phyloP scores from a whole-genome alignment of 2,888 invertebrate species.

The Keiferia lycopersicella region DNA sequence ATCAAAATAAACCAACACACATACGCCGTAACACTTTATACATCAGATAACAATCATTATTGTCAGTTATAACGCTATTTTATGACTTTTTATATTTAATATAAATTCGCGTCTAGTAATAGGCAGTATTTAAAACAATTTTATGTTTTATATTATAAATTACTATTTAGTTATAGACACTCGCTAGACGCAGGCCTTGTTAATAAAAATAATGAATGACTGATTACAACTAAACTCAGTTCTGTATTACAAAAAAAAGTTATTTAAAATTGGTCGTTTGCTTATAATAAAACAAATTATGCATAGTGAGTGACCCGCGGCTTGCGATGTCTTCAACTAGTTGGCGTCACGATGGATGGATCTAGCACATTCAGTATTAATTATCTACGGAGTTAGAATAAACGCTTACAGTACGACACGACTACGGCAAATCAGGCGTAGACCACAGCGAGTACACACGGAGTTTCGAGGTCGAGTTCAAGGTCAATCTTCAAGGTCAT shows the following conservation, averaged over 20 bases:
- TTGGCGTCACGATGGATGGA: slow-evolving; percentile 67
- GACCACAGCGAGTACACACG: slow-evolving; percentile 36
- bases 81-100: slow-evolving; percentile 76
- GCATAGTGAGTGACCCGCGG: slow-evolving; percentile 46
- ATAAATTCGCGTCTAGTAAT: slow-evolving; percentile 80
- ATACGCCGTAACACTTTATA: slow-evolving; percentile 78
- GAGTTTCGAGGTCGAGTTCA: slow-evolving; percentile 16
- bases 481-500: slow-evolving; percentile 25
- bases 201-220: not conserved
- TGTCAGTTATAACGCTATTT: slow-evolving; percentile 81
- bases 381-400: slow-evolving; percentile 66
- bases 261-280: slow-evolving; percentile 24
- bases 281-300: slow-evolving; percentile 31
- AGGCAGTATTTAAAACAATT: slow-evolving; percentile 78
- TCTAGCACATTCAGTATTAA: slow-evolving; percentile 71
- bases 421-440: slow-evolving; percentile 49
- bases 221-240: slow-evolving; percentile 14
- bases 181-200: slow-evolving; percentile 52
- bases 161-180: slow-evolving; percentile 57
- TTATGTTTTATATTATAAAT: slow-evolving; percentile 61
- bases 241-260: slow-evolving; percentile 16
- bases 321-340: slow-evolving; percentile 52
- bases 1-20: slow-evolving; percentile 68
- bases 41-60: slow-evolving; percentile 82
- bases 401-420: slow-evolving; percentile 57